Percentiles rank a stretch among this genome's conserved stretches.
Evolutionary conservation across 2,888 invertebrate species (phyloP).

Genomic region (Galerucella calmariensis): DNA sequence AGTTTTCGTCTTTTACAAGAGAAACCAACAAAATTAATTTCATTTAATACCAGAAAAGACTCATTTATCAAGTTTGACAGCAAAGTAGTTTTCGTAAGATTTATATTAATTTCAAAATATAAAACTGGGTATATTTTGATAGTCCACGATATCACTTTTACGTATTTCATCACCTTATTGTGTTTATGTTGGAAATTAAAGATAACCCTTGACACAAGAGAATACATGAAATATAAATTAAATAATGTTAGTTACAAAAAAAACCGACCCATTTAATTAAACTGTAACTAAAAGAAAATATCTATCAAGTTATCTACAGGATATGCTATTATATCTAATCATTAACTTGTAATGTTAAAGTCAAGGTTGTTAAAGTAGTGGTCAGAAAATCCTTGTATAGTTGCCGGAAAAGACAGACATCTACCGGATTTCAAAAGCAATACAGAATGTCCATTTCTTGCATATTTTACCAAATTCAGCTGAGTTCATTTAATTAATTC

Average conservation of each 20-base stretch:
- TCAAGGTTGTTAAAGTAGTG: background rate
- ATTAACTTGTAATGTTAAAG: background rate
- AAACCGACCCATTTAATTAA: background rate
- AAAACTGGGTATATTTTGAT: too few relatives aligned
- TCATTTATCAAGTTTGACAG: too few relatives aligned
- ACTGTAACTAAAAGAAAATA: background rate
- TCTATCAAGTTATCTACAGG: constrained; percentile 8
- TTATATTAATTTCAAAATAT: too few relatives aligned
- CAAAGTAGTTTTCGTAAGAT: too few relatives aligned
- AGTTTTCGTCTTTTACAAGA: too few relatives aligned
- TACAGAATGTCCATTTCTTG: too few relatives aligned
- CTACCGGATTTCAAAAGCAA: too few relatives aligned
- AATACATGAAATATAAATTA: background rate
- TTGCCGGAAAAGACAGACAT: too few relatives aligned
- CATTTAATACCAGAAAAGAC: too few relatives aligned
- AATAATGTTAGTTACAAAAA: background rate
- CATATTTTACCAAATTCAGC: too few relatives aligned
- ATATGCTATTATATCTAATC: background rate
- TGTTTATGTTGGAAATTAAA: background rate
- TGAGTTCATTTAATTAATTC: too few relatives aligned
- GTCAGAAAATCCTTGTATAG: background rate
- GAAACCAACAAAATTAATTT: too few relatives aligned
- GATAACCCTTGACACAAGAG: background rate
- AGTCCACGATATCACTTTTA: background rate
- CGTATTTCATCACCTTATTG: background rate